These are phyloP conservation scores for Psammodynastes pulverulentus DNA, from an alignment of 2,113 vertebrate species.

Conservation along the genomic window DNA sequence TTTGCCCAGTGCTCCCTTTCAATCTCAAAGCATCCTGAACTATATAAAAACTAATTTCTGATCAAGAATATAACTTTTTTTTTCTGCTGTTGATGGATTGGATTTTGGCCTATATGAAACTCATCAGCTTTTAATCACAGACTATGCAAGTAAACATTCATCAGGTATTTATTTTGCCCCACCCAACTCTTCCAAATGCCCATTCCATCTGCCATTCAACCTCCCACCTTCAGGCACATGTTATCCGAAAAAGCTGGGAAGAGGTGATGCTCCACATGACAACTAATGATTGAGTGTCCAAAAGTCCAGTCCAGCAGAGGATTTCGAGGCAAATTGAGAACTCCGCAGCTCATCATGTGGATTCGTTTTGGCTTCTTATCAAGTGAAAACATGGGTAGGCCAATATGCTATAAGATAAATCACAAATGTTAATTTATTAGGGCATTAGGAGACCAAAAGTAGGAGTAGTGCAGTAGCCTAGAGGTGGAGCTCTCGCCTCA, in stretches of 20 bases:
- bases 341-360: slow-evolving; percentile 85
- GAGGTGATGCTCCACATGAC: slow-evolving; percentile 92
- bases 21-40: not conserved
- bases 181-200: not conserved
- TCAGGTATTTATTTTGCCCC: not conserved
- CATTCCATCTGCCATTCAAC: not conserved
- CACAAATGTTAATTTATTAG: not conserved
- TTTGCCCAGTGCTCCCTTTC: not conserved
- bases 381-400: slow-evolving; percentile 85
- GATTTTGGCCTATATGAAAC: not conserved
- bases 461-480: no score
- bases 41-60: not conserved
- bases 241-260: slow-evolving; percentile 89
- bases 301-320: slow-evolving; percentile 85
- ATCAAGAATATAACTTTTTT: not conserved
- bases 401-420: slow-evolving; percentile 78
- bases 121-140: not conserved
- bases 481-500: no score
- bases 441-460: not conserved
- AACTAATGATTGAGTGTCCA: slow-evolving; percentile 90
- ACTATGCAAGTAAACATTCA: not conserved
- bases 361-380: slow-evolving; percentile 78
- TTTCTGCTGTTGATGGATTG: not conserved
- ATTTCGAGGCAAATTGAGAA: slow-evolving; percentile 87
- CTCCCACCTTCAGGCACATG: slow-evolving; percentile 91